A percentile compares a stretch with the other conserved stretches of the same genome.
phyloP scores from a whole-genome alignment of 1,140 invertebrate genomes.

The Achroia grisella region DNA sequence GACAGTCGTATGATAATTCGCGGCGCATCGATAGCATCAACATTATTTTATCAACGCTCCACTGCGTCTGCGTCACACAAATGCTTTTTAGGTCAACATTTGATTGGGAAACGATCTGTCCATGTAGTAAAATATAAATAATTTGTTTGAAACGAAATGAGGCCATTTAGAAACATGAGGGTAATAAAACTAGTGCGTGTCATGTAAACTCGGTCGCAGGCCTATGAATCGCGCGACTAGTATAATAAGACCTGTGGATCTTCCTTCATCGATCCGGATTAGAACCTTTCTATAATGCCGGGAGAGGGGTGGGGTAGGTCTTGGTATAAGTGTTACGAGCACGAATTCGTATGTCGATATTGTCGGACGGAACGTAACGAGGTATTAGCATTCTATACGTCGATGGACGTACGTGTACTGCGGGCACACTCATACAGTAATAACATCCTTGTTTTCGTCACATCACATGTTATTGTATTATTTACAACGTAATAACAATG shows the following conservation, averaged over 20 bases:
- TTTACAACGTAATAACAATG: too few species aligned
- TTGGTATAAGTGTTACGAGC: conserved; percentile 24
- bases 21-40: conserved; percentile 36
- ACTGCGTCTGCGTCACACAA: conserved; percentile 62
- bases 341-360: conserved; percentile 42
- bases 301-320: conserved; percentile 25
- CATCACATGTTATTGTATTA: conserved; percentile 10
- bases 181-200: conserved; percentile 73
- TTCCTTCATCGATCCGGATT: conserved; percentile 12
- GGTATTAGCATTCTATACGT: conserved; percentile 64
- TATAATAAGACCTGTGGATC: conserved; percentile 19
- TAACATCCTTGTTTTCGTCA: conserved; percentile 32
- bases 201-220: conserved; percentile 60
- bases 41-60: conserved; percentile 62
- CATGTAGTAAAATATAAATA: conserved; percentile 72
- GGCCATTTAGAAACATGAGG: conserved; percentile 73
- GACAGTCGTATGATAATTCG: conserved; percentile 23
- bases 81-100: conserved; percentile 66
- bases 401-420: conserved; percentile 56
- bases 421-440: conserved; percentile 34
- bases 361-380: conserved; percentile 40
- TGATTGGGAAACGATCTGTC: conserved; percentile 69
- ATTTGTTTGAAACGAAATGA: conserved; percentile 70
- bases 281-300: conserved; percentile 13
- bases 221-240: conserved; percentile 22